A percentile compares a stretch with the other conserved stretches of the same genome.
phyloP scores from a whole-genome alignment of 92 coral and sea anemone species.

The Bergia puertoricense region DNA sequence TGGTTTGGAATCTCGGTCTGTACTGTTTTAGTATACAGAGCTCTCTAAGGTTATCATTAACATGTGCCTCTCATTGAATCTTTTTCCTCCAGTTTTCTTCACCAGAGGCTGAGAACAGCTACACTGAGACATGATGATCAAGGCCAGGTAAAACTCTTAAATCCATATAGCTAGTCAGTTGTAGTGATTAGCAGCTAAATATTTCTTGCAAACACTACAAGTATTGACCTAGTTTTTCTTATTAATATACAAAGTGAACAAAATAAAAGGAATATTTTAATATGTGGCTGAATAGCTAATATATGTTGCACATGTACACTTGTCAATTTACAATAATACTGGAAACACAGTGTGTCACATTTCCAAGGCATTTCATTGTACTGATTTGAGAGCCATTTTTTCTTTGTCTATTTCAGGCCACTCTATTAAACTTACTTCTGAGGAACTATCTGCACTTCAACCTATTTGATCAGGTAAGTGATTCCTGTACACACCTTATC shows the following conservation, averaged over 20 bases:
- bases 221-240: too few species aligned
- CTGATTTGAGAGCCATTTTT: background rate
- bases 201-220: too few species aligned
- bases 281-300: too few species aligned
- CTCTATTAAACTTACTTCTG: slow-evolving; percentile 81
- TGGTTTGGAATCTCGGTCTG: too few species aligned
- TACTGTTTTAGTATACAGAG: background rate
- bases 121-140: slow-evolving; percentile 95
- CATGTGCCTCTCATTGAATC: background rate
- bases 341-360: too few species aligned
- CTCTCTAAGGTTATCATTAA: background rate
- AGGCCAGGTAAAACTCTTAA: slow-evolving; percentile 76
- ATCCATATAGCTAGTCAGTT: too few species aligned
- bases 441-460: slow-evolving; percentile 92
- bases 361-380: background rate
- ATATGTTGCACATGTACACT: too few species aligned
- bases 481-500: background rate
- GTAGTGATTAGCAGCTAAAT: too few species aligned
- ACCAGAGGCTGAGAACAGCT: slow-evolving; percentile 85
- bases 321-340: too few species aligned
- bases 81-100: slow-evolving; percentile 71
- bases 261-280: too few species aligned
- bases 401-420: slow-evolving; percentile 59
- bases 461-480: slow-evolving; percentile 88
- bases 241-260: too few species aligned